A percentile compares a stretch with the other conserved stretches of the same genome.
These are phyloP conservation scores for Dicaeum eximium DNA, from an alignment of 2,113 vertebrate genomes.

Conservation along the genomic window DNA sequence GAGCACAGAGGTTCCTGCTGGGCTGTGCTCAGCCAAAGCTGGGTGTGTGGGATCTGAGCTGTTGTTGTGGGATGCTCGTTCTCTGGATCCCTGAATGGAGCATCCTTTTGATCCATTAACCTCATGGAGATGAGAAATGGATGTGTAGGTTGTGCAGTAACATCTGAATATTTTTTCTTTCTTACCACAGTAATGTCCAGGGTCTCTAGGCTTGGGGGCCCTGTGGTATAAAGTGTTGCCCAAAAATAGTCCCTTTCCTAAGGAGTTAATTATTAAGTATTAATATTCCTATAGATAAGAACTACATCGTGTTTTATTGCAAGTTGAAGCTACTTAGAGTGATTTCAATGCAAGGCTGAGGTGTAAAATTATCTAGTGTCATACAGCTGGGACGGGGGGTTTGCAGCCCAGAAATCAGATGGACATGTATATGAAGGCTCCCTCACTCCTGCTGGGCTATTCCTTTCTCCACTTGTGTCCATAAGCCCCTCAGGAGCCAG, in stretches of 20 bases:
- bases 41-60: background rate
- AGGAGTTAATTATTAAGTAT: background rate
- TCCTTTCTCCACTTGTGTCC: background rate
- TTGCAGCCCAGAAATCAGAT: background rate
- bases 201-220: background rate
- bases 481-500: background rate
- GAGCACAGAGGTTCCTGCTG: background rate
- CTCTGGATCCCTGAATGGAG: background rate
- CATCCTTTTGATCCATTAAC: background rate
- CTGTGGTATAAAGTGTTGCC: background rate
- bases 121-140: background rate
- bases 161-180: background rate
- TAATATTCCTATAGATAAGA: background rate
- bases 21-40: background rate
- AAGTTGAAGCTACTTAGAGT: background rate
- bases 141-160: background rate
- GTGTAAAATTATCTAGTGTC: background rate
- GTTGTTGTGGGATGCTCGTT: background rate
- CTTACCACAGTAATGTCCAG: background rate
- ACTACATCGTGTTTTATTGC: background rate
- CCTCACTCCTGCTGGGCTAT: background rate
- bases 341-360: background rate
- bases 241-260: background rate
- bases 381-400: background rate
- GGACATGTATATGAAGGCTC: background rate